Conservation (phyloP, 2,888 invertebrate species). For the Microdon myrmicae region DNA sequence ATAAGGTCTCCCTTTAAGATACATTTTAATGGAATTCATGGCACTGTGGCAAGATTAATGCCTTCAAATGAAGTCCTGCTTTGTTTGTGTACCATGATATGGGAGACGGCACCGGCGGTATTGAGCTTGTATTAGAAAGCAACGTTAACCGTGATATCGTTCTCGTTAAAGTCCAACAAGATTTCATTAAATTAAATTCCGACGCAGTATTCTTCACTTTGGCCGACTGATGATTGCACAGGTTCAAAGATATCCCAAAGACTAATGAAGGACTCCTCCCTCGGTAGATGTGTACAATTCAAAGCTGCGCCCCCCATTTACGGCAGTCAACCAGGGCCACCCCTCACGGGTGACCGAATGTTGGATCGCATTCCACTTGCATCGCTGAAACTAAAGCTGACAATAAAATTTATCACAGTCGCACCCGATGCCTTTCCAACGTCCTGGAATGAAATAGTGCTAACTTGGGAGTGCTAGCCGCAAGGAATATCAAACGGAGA, state of each 20-base stretch:
- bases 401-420: slow-evolving; percentile 52
- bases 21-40: not conserved
- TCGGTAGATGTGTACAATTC: too few relatives aligned
- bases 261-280: too few relatives aligned
- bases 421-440: slow-evolving; percentile 20
- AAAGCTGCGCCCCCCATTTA: too few relatives aligned
- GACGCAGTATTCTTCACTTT: too few relatives aligned
- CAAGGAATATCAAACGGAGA: not conserved
- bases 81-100: too few relatives aligned
- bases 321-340: slow-evolving; percentile 23
- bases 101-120: too few relatives aligned
- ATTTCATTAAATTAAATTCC: slow-evolving; percentile 1
- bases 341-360: not conserved
- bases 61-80: not conserved
- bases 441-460: not conserved
- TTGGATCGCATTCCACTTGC: slow-evolving; percentile 17
- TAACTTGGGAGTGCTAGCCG: not conserved
- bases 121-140: too few relatives aligned
- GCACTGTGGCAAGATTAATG: too few relatives aligned
- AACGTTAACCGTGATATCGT: too few relatives aligned
- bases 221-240: too few relatives aligned
- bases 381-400: slow-evolving; percentile 41
- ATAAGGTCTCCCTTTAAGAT: not conserved
- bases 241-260: too few relatives aligned
- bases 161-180: slow-evolving; percentile 6